Evolutionary conservation across 2,797 vertebrate genomes (phyloP).

Genomic region (Chaetophractus vellerosus): DNA sequence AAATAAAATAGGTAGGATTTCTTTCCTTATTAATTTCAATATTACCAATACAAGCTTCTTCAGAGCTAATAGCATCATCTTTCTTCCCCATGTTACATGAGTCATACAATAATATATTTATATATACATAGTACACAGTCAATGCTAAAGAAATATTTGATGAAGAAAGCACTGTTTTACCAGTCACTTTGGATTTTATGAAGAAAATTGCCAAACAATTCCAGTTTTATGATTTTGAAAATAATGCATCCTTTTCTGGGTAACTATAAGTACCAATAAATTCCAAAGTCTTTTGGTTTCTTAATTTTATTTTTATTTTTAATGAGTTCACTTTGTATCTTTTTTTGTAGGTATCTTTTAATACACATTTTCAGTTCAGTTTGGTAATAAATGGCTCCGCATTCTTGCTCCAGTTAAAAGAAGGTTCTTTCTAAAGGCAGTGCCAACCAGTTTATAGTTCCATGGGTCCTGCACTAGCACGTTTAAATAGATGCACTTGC

Average conservation of each 20-base stretch:
- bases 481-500: constrained; percentile 16
- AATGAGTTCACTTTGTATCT: constrained; percentile 17
- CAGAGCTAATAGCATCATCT: neutral
- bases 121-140: neutral
- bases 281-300: constrained; percentile 27
- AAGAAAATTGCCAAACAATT: constrained; percentile 12
- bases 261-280: constrained; percentile 46
- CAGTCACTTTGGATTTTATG: constrained; percentile 13
- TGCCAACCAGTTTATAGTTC: too few species aligned
- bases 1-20: constrained; percentile 22
- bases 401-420: neutral
- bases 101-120: neutral
- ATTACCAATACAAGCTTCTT: neutral
- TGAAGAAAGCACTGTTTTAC: neutral
- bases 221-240: constrained; percentile 36
- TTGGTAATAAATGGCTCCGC: neutral
- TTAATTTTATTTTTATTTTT: constrained; percentile 31
- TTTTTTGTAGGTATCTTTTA: neutral
- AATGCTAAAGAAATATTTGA: neutral
- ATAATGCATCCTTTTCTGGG: constrained; percentile 55
- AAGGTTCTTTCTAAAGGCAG: constrained; percentile 22
- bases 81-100: neutral
- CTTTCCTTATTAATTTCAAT: neutral
- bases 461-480: rapidly evolving
- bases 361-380: neutral